Evolutionary conservation across 2,113 vertebrate species (phyloP).

Genomic region (Lathamus discolor): DNA sequence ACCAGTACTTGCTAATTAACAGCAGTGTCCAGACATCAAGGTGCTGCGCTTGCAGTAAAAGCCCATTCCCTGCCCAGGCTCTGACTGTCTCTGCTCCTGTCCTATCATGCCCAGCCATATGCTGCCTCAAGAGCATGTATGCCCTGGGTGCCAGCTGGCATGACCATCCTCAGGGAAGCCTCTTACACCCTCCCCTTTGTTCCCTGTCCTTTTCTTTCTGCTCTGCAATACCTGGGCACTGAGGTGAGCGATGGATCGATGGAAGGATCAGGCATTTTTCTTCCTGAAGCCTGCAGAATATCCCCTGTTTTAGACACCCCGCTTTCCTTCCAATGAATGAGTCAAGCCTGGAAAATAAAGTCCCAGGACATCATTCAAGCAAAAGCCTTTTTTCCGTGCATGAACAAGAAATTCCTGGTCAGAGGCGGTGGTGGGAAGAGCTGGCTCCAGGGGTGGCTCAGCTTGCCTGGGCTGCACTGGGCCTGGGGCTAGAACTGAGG

Average conservation of each 20-base stretch:
- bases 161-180: not conserved
- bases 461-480: not conserved
- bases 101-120: not conserved
- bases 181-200: not conserved
- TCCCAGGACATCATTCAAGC: not conserved
- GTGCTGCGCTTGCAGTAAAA: not conserved
- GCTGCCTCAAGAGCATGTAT: rapidly evolving
- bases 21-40: not conserved
- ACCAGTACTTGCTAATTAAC: not conserved
- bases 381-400: not conserved
- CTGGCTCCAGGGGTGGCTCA: not conserved
- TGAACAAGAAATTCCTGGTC: not conserved
- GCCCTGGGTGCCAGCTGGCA: not conserved
- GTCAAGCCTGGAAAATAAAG: not conserved
- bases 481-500: not conserved
- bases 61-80: not conserved
- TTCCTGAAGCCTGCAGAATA: not conserved
- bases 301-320: not conserved
- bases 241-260: not conserved
- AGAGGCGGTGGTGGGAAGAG: rapidly evolving
- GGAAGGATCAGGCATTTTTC: not conserved
- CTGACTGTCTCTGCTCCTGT: not conserved
- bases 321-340: not conserved
- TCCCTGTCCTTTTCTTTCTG: not conserved
- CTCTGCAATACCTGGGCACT: not conserved